A percentile compares a stretch with the other conserved stretches of the same genome.
Evolutionary conservation across 2,888 invertebrate genomes (phyloP).

Genomic region (Lissonota sp.): DNA sequence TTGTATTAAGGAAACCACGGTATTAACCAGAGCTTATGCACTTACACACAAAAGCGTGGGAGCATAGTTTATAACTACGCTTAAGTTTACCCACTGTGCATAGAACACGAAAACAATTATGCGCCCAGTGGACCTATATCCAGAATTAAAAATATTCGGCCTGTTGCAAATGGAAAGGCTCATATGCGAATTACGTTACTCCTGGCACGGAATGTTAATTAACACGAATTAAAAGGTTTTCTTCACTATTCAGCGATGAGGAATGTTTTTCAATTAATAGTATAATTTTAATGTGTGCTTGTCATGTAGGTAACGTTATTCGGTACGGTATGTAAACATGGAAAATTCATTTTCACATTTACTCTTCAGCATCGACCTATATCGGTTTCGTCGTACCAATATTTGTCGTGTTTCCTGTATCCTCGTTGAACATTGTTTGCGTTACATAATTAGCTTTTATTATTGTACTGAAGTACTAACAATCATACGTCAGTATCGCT

Average conservation of each 20-base stretch:
- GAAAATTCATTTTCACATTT: not conserved
- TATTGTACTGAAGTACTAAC: not conserved
- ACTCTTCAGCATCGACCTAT: not conserved
- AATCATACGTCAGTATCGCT: constrained; percentile 11
- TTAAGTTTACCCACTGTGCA: constrained; percentile 6
- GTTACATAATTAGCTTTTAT: not conserved
- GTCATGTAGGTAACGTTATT: not conserved
- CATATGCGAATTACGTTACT: constrained; percentile 46
- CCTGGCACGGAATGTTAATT: constrained; percentile 50
- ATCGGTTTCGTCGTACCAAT: not conserved
- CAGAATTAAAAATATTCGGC: constrained; percentile 52
- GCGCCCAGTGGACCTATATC: constrained; percentile 34
- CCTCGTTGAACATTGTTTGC: not conserved
- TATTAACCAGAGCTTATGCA: not conserved
- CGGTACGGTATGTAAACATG: not conserved
- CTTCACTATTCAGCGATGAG: constrained; percentile 13
- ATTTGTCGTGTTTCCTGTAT: not conserved
- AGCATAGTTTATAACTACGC: not conserved
- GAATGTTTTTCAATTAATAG: constrained; percentile 34
- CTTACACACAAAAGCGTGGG: not conserved
- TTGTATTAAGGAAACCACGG: not conserved
- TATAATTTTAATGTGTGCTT: not conserved
- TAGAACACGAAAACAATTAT: constrained; percentile 54
- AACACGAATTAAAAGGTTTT: constrained; percentile 51
- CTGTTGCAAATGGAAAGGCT: constrained; percentile 47